Evolutionary conservation across 2,113 vertebrate species (phyloP).

Genomic region (Accipiter virgatus): DNA sequence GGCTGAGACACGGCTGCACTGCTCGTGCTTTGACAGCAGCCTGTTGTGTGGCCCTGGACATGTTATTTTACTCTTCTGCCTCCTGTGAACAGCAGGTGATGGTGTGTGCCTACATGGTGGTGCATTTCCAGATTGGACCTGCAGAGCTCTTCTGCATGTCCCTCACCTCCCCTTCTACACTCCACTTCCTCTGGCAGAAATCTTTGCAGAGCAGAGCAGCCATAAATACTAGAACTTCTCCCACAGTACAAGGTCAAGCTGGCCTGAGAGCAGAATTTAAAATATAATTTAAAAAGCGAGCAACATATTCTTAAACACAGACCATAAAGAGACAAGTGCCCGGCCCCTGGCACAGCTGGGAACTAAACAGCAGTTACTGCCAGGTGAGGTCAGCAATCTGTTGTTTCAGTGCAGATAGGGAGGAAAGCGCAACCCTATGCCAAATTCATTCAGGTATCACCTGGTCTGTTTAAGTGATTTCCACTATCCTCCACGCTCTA

Average conservation of each 20-base stretch:
- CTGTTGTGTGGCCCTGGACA: background rate
- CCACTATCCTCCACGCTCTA: background rate
- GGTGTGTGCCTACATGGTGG: rapidly evolving
- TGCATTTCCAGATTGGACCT: background rate
- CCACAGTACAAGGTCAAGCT: background rate
- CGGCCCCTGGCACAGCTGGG: background rate
- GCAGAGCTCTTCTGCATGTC: background rate
- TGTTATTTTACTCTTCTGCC: background rate
- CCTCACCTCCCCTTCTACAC: background rate
- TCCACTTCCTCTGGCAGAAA: background rate
- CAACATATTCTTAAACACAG: background rate
- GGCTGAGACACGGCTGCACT: background rate
- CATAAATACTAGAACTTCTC: background rate
- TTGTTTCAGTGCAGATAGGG: background rate
- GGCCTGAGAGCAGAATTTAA: background rate
- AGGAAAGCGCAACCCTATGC: background rate
- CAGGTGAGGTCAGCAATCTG: background rate
- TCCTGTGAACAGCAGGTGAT: background rate
- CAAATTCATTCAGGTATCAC: background rate
- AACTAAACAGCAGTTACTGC: background rate
- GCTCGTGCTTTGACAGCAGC: background rate
- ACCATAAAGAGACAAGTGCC: background rate
- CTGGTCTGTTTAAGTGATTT: background rate
- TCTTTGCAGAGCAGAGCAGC: background rate
- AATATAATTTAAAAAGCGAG: background rate